These are phyloP conservation scores for Macrostomum lignano DNA, from an alignment of 1,140 invertebrate species.

Conservation along the genomic window DNA sequence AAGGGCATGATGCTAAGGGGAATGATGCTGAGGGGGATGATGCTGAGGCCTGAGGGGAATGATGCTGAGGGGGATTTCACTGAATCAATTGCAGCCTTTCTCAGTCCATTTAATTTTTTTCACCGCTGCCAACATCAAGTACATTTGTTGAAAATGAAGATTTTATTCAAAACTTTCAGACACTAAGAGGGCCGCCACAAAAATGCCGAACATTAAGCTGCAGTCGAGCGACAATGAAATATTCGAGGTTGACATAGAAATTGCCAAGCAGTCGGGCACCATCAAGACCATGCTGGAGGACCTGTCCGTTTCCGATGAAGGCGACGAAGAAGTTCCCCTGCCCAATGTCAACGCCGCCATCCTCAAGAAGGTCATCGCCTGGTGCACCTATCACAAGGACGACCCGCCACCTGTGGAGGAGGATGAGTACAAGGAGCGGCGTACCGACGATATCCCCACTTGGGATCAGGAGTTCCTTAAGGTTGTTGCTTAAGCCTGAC, in stretches of 20 bases:
- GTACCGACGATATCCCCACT: slow-evolving; percentile 85
- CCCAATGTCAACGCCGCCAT: slow-evolving; percentile 95
- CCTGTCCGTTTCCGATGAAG: slow-evolving; percentile 44
- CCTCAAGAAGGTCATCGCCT: slow-evolving; percentile 43
- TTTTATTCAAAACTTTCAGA: no score
- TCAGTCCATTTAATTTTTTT: no score
- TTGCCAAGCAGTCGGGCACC: slow-evolving; percentile 84
- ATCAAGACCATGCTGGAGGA: slow-evolving; percentile 97
- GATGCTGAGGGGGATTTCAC: no score
- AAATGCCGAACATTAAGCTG: slow-evolving; percentile 28
- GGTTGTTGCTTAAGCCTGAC: no score
- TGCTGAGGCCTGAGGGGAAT: no score
- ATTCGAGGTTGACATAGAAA: slow-evolving; percentile 84
- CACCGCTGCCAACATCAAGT: no score
- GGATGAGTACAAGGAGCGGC: slow-evolving; percentile 85
- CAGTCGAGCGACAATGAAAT: slow-evolving; percentile 82
- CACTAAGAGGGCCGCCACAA: no score
- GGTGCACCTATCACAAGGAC: slow-evolving; percentile 34
- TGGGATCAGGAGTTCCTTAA: slow-evolving; percentile 97
- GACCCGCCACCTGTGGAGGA: slow-evolving; percentile 68
- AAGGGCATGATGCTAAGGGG: no score
- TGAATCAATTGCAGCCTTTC: no score
- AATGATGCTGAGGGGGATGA: no score
- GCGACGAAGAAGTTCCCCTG: slow-evolving; percentile 58
- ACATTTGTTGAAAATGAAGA: no score